A percentile compares a stretch with the other conserved stretches of the same genome.
Evolutionary conservation across 2,797 vertebrate genomes (phyloP).

Genomic region (Tokudaia tokunoshimensis): DNA sequence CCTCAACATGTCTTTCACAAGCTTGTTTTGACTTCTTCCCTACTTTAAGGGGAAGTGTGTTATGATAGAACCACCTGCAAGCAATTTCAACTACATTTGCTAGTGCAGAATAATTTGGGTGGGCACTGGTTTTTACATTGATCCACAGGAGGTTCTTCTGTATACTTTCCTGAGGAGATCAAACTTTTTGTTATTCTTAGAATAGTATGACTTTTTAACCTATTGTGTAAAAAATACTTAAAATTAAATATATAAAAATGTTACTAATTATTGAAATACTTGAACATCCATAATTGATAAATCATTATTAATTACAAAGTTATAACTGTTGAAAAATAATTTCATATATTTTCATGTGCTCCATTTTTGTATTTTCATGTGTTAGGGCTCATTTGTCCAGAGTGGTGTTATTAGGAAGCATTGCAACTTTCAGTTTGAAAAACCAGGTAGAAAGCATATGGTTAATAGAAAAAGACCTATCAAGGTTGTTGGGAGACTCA

Average conservation of each 20-base stretch:
- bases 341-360: background rate
- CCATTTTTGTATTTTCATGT: background rate
- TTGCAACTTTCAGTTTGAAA: background rate
- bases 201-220: background rate
- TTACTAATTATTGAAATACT: background rate
- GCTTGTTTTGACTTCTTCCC: background rate
- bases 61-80: background rate
- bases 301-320: background rate
- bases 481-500: accelerated
- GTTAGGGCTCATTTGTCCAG: background rate
- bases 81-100: background rate
- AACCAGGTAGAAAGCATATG: no score
- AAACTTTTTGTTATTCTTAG: background rate
- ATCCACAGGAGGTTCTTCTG: background rate
- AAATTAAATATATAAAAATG: background rate
- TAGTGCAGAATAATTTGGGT: background rate
- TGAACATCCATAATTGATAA: background rate
- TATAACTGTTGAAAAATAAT: background rate
- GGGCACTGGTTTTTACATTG: background rate
- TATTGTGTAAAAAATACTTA: background rate
- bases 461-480: no score
- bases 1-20: background rate
- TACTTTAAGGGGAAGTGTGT: no score
- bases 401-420: background rate
- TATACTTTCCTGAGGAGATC: background rate